Evolutionary conservation across 2,113 vertebrate genomes (phyloP).

Genomic region (Madoqua kirkii): DNA sequence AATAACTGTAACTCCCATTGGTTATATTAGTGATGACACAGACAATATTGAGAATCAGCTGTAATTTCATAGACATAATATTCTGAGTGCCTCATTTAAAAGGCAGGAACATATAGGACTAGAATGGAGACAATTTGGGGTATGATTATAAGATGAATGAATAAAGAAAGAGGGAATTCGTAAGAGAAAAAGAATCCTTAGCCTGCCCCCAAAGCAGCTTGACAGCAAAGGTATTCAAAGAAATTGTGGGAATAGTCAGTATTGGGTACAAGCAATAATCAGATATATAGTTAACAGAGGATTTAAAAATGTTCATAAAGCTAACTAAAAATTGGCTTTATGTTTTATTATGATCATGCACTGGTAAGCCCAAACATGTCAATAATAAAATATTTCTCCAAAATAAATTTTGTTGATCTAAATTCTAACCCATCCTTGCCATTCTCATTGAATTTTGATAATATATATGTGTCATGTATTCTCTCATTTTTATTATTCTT

Average conservation of each 20-base stretch:
- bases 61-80: not conserved
- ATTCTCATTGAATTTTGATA: not conserved
- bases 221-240: not conserved
- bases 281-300: accelerated
- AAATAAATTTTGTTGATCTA: not conserved
- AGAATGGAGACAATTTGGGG: not conserved
- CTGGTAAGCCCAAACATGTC: not conserved
- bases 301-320: not conserved
- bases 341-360: not conserved
- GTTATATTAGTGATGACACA: not conserved
- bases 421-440: not conserved
- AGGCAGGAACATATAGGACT: not conserved
- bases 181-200: not conserved
- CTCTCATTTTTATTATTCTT: not conserved
- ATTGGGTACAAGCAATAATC: not conserved
- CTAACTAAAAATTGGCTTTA: not conserved
- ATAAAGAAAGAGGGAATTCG: not conserved
- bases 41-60: not conserved
- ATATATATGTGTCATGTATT: not conserved
- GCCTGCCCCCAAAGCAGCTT: not conserved
- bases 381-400: not conserved
- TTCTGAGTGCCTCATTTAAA: not conserved
- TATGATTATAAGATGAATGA: not conserved
- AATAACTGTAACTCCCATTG: not conserved
- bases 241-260: not conserved